A percentile compares a stretch with the other conserved stretches of the same genome.
Conservation (phyloP, 1,140 invertebrate genomes). For the Propsilocerus akamusi region DNA sequence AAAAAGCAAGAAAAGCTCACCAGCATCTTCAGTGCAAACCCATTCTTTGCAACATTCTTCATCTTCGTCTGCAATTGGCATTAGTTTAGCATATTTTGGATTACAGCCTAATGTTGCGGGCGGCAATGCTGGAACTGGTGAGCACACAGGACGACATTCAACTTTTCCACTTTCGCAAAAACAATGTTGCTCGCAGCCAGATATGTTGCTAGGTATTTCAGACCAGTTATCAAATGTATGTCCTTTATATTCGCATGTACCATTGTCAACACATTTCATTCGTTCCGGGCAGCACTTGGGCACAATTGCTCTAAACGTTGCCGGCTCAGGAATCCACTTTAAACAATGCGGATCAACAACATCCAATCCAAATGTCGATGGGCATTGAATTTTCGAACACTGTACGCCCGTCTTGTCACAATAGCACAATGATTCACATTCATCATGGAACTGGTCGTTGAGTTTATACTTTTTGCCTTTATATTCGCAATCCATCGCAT, state of each 20-base stretch:
- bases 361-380: constrained; percentile 61
- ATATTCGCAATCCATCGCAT: constrained; percentile 11
- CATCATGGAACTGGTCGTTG: constrained; percentile 53
- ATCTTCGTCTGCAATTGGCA: constrained; percentile 51
- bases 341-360: constrained; percentile 65
- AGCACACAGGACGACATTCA: constrained; percentile 61
- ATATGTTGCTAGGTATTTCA: constrained; percentile 39
- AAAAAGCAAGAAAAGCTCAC: neutral
- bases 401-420: constrained; percentile 43
- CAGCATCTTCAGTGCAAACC: constrained; percentile 33
- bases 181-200: constrained; percentile 67
- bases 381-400: constrained; percentile 63
- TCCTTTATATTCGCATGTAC: constrained; percentile 51
- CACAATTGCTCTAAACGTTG: constrained; percentile 44
- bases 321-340: constrained; percentile 62
- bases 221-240: constrained; percentile 47
- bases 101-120: constrained; percentile 53
- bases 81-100: constrained; percentile 36
- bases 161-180: constrained; percentile 73
- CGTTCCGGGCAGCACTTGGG: constrained; percentile 69
- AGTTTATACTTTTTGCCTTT: constrained; percentile 17
- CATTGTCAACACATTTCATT: constrained; percentile 55
- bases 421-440: constrained; percentile 48
- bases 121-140: constrained; percentile 48
- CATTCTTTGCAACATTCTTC: constrained; percentile 65